Evolutionary conservation across 2,797 vertebrate species (phyloP), one percentile per base, ranked within the genome.

Genomic region (Rhinoraja longicauda): DNA sequence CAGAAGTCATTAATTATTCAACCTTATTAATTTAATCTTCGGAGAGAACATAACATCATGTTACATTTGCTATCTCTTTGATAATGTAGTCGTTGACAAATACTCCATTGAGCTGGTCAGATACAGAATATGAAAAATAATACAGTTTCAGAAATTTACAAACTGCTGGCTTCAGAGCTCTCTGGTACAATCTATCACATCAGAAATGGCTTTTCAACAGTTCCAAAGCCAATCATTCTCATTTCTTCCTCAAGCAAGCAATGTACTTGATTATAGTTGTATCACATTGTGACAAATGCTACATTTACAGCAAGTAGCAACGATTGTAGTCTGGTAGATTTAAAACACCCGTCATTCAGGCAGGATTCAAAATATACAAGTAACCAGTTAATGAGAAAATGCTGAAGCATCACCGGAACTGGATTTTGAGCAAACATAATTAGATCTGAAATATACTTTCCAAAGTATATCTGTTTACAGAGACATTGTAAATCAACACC

Each of bases 1-100:
- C 77, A 29, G 81, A 88, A 57, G 29, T 81, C 13, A 77, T 93
- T 64, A 88, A 36, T 21, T 76, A 81, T 62, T 88, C 57, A 90
- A 81, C 92, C 45, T 76, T 90, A 90, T 82, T 76, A 86, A 78
- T 70, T 79, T 93, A 93, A 93, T 93, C 93, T 93, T 88, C 82
- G 32, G 17, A 72, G 64, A 39, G 82, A 91, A 78, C 93, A 93
- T 77, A 62, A 84, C 72, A 88, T 93, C 93, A 90, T 93, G 79
- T 53, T 70, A 62, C 82, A 39, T 91, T 93, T 93, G 77, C 24
- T 67, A 93, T 93, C 82, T 70, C 91, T 93, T 77, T 32, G 76
- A 92, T 88, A 45, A 90, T 77, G 57, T 62, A 91, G 84, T 62
- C 26, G 75, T 88, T 62, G 84, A 90, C 92, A 90, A 59, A 57